Conservation (phyloP, 2,797 vertebrate genomes). For the Clarias platycephalus region DNA sequence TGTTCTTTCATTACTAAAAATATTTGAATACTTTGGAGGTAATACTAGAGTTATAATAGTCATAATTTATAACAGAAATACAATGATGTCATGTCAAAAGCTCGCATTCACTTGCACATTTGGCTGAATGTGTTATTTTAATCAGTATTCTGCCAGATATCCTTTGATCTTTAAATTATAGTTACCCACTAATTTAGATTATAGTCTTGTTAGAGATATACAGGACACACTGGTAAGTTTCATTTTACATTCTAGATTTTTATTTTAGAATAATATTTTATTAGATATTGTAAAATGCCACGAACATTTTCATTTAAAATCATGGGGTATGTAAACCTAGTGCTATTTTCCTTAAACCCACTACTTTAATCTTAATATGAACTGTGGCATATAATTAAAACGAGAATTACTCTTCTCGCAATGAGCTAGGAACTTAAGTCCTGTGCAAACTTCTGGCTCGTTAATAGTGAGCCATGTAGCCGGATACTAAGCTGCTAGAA, state of each 20-base stretch:
- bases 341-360: slow-evolving; percentile 17
- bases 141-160: not conserved
- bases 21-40: not conserved
- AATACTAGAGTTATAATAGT: not conserved
- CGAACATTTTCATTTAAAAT: not conserved
- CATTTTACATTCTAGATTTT: not conserved
- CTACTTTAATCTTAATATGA: slow-evolving; percentile 24
- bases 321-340: not conserved
- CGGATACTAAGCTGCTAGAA: not conserved
- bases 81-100: not conserved
- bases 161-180: not conserved
- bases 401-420: slow-evolving; percentile 19
- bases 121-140: not conserved
- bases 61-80: not conserved
- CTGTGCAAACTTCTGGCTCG: slow-evolving; percentile 16
- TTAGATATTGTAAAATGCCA: not conserved
- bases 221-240: not conserved
- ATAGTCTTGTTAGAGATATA: not conserved
- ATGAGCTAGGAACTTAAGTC: slow-evolving; percentile 15
- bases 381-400: slow-evolving; percentile 27
- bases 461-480: not conserved
- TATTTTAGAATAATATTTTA: not conserved
- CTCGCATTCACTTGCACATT: not conserved
- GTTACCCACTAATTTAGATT: not conserved
- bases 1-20: not conserved